A percentile compares a stretch with the other conserved stretches of the same genome.
phyloP scores from a whole-genome alignment of 2,113 vertebrate genomes.

The Xenopus borealis region DNA sequence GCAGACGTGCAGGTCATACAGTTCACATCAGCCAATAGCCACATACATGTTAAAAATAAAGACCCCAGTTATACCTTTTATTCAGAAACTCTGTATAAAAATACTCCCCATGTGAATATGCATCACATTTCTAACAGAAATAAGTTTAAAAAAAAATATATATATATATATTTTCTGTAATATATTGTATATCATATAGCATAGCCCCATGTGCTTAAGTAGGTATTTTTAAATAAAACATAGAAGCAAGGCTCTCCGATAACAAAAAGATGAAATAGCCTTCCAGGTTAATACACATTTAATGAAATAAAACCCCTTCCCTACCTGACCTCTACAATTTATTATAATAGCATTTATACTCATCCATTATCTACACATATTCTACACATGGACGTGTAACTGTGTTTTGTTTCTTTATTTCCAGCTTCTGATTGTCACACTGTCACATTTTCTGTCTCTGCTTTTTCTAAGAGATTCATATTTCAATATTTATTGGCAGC shows the following conservation, averaged over 20 bases:
- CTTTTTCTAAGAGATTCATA: background rate
- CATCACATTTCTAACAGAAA: too few species aligned
- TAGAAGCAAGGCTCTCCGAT: background rate
- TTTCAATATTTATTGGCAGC: conserved; percentile 25
- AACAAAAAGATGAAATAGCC: background rate
- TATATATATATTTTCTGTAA: too few species aligned
- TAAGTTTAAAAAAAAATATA: too few species aligned
- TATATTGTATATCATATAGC: too few species aligned
- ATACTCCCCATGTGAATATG: too few species aligned
- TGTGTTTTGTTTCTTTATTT: background rate
- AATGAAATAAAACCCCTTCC: background rate
- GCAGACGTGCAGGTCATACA: too few species aligned
- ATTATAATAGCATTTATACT: background rate
- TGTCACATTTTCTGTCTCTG: background rate
- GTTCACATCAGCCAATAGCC: too few species aligned
- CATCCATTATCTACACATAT: background rate
- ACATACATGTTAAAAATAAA: too few species aligned
- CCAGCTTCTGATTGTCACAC: conserved; percentile 21
- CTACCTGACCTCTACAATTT: background rate
- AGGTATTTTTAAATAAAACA: too few species aligned
- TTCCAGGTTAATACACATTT: background rate
- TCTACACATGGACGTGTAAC: background rate
- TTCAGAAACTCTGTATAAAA: too few species aligned
- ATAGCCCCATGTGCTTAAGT: too few species aligned
- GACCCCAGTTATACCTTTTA: too few species aligned